Base-by-base conservation (phyloP, 2,113 vertebrate genomes). In the Castor canadensis region DNA sequence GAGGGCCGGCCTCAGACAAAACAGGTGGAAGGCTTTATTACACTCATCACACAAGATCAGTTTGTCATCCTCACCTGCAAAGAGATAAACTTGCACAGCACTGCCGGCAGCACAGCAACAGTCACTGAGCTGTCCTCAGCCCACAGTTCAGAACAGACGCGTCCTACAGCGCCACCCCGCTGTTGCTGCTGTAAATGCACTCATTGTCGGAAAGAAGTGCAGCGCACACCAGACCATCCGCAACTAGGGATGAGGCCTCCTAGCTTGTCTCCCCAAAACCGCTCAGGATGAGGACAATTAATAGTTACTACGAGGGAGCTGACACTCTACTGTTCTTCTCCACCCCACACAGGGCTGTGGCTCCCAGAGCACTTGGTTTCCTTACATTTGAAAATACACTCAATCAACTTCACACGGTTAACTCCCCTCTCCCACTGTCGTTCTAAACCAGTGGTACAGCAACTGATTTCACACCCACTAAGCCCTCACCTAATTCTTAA, bases 1-100 rank as follows among this genome's bases (percentile, higher is more conserved):
- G 40, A 99, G 98, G 0, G 99, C 99, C 0, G 99, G 99, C 17
- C 99, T 98, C 98, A 99, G 98, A 96, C 99, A 99, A 93, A 99
- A 99, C 93, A 99, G 98, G 97, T 99, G 99, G 99, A 99, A 99
- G 89, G 99, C 99, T 98, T 99, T 99, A 98, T 99, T 99, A 97
- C 99, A 99, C 97, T 99, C 99, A 0, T 99, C 99, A 96, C 99
- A 99, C 67, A 99, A 98, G 98, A 99, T 99, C 89, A 99, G 98
- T 96, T 99, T 99, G 98, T 99, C 99, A 77, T 99, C 99, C 19
- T 99, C 99, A 97, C 99, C 99, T 99, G 97, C 87, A 86, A 60
- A 84, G 32, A 96, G 89, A 97, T 6, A 94, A 86, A 77, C 26
- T 15, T 72, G 20, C 13, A 20, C 1, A 66, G n/a, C 43, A 77